Evolutionary conservation across 1,140 invertebrate species (phyloP).

Genomic region (Steinernema feltiae): DNA sequence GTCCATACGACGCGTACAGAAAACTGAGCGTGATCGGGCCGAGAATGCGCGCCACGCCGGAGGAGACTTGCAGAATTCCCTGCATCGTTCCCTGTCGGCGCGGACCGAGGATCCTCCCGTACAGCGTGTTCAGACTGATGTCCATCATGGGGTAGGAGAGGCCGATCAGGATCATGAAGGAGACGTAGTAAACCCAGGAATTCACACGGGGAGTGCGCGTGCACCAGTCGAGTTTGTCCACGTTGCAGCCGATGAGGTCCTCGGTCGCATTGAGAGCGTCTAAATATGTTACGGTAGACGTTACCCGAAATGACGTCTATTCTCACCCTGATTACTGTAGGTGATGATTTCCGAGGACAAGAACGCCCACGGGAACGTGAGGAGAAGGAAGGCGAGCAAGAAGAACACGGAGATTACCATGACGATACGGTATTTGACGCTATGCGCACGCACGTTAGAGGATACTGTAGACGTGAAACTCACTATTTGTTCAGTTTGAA

Average conservation of each 20-base stretch:
- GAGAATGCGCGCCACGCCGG: background rate
- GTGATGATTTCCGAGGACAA: background rate
- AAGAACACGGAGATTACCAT: background rate
- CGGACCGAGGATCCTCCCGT: slow-evolving; percentile 12
- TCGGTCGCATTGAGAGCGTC: background rate
- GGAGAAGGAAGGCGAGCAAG: background rate
- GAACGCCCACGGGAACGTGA: slow-evolving; percentile 1
- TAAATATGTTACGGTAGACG: background rate
- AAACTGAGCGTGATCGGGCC: background rate
- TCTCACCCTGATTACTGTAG: background rate
- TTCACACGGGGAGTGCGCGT: background rate
- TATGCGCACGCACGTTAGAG: background rate
- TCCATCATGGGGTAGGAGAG: slow-evolving; percentile 1
- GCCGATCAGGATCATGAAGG: background rate
- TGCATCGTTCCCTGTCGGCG: slow-evolving; percentile 8
- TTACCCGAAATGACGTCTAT: background rate
- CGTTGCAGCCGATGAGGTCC: background rate
- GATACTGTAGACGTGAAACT: no score
- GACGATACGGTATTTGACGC: background rate
- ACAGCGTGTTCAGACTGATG: slow-evolving; percentile 16
- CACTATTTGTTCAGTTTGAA: slow-evolving; percentile 14
- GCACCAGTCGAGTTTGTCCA: slow-evolving; percentile 17
- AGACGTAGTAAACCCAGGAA: slow-evolving; percentile 16
- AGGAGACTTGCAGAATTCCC: slow-evolving; percentile 13
- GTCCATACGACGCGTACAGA: background rate